These are phyloP conservation scores for Lottia scabra DNA, from an alignment of 2,888 invertebrate species.

Conservation along the genomic window DNA sequence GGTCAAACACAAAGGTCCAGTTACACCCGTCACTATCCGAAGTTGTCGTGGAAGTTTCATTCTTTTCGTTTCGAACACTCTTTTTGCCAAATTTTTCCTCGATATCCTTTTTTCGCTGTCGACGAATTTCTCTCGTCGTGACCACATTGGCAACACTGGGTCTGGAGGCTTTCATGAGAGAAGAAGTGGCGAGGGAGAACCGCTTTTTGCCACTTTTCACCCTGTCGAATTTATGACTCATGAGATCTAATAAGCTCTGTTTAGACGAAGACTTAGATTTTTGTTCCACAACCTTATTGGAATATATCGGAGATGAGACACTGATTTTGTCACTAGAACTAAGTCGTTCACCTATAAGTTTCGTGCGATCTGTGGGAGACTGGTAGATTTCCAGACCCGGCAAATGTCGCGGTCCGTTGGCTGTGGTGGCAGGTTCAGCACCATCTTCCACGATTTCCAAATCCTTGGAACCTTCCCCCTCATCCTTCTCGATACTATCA, in stretches of 20 bases:
- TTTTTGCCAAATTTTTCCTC: constrained; percentile 68
- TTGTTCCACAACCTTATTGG: constrained; percentile 61
- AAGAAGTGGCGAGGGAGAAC: constrained; percentile 76
- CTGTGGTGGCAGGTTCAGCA: constrained; percentile 61
- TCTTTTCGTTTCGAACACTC: constrained; percentile 38
- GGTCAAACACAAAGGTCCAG: constrained; percentile 95
- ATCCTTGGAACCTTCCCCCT: constrained; percentile 16
- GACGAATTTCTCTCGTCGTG: constrained; percentile 74
- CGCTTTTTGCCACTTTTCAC: constrained; percentile 71
- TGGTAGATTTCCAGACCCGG: constrained; percentile 70
- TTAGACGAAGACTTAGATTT: constrained; percentile 74
- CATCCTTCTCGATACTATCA: constrained; percentile 70
- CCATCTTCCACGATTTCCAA: constrained; percentile 50
- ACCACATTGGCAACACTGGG: constrained; percentile 73
- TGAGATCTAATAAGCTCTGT: constrained; percentile 78
- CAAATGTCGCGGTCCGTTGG: constrained; percentile 76
- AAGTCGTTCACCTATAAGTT: constrained; percentile 71
- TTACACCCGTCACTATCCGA: constrained; percentile 76
- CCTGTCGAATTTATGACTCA: constrained; percentile 78
- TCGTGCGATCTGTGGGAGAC: constrained; percentile 46
- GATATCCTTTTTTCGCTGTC: constrained; percentile 69
- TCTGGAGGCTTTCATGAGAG: constrained; percentile 76
- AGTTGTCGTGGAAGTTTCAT: constrained; percentile 68
- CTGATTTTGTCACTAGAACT: constrained; percentile 72
- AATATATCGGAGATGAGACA: constrained; percentile 69